Conservation (phyloP, 2,797 vertebrate genomes). For the Arremon aurantiirostris region DNA sequence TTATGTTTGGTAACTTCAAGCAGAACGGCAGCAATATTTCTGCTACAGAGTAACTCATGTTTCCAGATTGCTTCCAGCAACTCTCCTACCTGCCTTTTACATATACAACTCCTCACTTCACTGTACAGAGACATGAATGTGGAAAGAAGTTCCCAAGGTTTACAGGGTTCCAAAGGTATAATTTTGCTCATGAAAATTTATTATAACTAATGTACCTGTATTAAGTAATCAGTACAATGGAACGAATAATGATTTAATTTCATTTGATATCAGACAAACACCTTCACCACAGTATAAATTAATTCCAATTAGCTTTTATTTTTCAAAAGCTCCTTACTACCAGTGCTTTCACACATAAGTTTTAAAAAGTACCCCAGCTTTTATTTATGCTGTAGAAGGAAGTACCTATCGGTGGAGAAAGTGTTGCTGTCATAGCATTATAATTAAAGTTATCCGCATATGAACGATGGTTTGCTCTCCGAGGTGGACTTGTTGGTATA, state of each 20-base stretch:
- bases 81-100: background rate
- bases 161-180: background rate
- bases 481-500: constrained; percentile 64
- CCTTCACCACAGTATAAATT: constrained; percentile 19
- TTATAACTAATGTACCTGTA: background rate
- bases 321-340: constrained; percentile 42
- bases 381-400: constrained; percentile 50
- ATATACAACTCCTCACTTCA: background rate
- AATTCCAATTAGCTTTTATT: constrained; percentile 41
- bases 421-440: constrained; percentile 67
- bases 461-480: constrained; percentile 64
- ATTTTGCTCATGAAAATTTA: background rate
- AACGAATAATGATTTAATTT: background rate
- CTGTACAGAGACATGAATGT: background rate
- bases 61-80: background rate
- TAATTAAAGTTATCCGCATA: constrained; percentile 71
- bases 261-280: constrained; percentile 29
- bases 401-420: constrained; percentile 72
- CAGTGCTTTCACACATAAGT: constrained; percentile 25
- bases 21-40: background rate
- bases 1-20: background rate
- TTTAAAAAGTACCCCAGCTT: background rate
- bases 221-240: background rate
- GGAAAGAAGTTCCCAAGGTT: background rate
- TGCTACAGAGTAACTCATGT: background rate